Base-by-base conservation (phyloP, 2,888 invertebrate genomes). In the Bombylius discolor region DNA sequence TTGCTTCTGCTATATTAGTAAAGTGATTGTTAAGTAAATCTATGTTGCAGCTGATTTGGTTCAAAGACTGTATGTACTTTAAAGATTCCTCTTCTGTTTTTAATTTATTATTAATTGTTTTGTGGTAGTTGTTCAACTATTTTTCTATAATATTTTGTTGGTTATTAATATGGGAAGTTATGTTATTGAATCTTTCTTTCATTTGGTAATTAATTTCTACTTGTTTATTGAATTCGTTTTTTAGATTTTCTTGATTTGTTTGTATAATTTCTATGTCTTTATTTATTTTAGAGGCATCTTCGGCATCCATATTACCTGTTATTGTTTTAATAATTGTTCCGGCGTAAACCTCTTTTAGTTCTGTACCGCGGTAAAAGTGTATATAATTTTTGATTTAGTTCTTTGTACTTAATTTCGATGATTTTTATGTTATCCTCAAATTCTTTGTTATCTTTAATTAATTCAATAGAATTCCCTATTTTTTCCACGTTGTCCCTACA, bases 1-100 rank as follows among this genome's bases (percentile, higher is more conserved):
- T 48, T 32, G 58, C 53, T 36, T 61, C 59, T 14, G 59, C 55
- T 47, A 60, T 61, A 33, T 60, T 48, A n/a, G 47, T 46, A 47
- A 58, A n/a, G 49, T 58, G 52, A 12, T 45, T 55, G n/a, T 33
- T 45, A 48, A 58, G 46, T 31, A 59, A 31, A 14, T 58, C 59
- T 42, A 61, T 58, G 34, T 59, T 59, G 11, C 39, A 59, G 13
- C 55, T 59, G 14, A 56, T 50, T 36, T 52, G 54, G n/a, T 52
- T 48, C 51, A 47, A 52, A 47, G 52, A 59, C 49, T 55, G 54
- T 47, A 47, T 23, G 49, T 49, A 5, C 11, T 32, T 55, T 5
- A 59, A 11, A 13, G 49, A 47, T 32, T 51, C 33, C 7, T 55
- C 12, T 14, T 50, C 50, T 31, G 33, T 36, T 54, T 52, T 46